phyloP scores from a whole-genome alignment of 2,888 invertebrate species.

The Hymenopus coronatus region DNA sequence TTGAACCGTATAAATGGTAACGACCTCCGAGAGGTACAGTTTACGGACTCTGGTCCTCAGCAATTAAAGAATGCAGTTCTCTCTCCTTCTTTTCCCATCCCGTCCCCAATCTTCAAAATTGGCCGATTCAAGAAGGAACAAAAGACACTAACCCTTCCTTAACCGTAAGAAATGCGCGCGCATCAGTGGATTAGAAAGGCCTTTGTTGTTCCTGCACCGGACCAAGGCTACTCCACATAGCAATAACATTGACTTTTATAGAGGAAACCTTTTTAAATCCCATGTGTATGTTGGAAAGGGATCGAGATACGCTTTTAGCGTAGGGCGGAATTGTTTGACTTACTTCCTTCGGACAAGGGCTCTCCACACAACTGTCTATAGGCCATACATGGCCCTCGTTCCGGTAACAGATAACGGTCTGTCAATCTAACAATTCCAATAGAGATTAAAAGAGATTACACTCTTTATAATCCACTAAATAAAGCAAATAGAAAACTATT shows the following conservation, averaged over 20 bases:
- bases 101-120: not conserved
- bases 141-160: not conserved
- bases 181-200: slow-evolving; percentile 3
- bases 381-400: too few relatives aligned
- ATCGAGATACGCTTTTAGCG: not conserved
- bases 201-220: not conserved
- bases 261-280: slow-evolving; percentile 12
- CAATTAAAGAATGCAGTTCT: not conserved
- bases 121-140: not conserved
- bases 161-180: not conserved
- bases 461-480: too few relatives aligned
- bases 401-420: too few relatives aligned
- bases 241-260: slow-evolving; percentile 17
- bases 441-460: too few relatives aligned
- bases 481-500: too few relatives aligned
- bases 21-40: not conserved
- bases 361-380: too few relatives aligned
- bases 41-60: not conserved
- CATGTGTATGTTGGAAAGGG: not conserved
- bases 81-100: not conserved
- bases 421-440: too few relatives aligned
- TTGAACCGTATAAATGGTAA: not conserved
- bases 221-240: not conserved
- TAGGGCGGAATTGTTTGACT: not conserved
- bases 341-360: not conserved